Evolutionary conservation across 2,888 invertebrate species (phyloP), one percentile per base, ranked within the genome.

Genomic region (Nymphalis c-album): DNA sequence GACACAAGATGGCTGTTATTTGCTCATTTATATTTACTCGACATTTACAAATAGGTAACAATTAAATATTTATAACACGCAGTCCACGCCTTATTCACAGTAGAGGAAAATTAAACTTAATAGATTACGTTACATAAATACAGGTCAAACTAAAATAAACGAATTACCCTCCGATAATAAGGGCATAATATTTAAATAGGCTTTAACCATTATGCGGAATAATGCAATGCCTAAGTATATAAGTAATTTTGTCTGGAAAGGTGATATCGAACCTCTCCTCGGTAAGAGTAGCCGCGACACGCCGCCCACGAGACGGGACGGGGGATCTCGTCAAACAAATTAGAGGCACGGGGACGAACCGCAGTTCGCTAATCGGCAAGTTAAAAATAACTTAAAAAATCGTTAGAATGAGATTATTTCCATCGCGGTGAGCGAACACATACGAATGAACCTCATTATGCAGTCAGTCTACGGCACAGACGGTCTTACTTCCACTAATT

Each of bases 341-440:
- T 57, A 62, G 50, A 46, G 51, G 59, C 40, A 17, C 1, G 22
- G 16, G 48, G 67, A 40, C 50, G 47, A 57, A 57, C 64, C 67
- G 50, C 51, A 47, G 26, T 50, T 60, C 65, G 64, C 60, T 68
- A 35, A 46, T 70, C 53, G 53, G 26, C 60, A 63, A 55, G 65
- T 82, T 84, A 81, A 80, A 86, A 86, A 85, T 86, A 86, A 79
- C 79, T 74, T 81, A 82, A 85, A 40, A 85, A 86, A 86, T 86
- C 87, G 85, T 86, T 86, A 85, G 75, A 73, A 75, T 75, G n/a
- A 77, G 76, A 79, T 82, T 84, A 85, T 86, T 85, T 85, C 78
- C 75, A 83, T 77, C 77, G 66, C 59, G 40, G 48, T 40, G 61
- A 46, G 61, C 20, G 26, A 31, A 31, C 6, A 31, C 4, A 26